Evolutionary conservation across 2,797 vertebrate genomes (phyloP).

Genomic region (Pseudomugil gertrudae): DNA sequence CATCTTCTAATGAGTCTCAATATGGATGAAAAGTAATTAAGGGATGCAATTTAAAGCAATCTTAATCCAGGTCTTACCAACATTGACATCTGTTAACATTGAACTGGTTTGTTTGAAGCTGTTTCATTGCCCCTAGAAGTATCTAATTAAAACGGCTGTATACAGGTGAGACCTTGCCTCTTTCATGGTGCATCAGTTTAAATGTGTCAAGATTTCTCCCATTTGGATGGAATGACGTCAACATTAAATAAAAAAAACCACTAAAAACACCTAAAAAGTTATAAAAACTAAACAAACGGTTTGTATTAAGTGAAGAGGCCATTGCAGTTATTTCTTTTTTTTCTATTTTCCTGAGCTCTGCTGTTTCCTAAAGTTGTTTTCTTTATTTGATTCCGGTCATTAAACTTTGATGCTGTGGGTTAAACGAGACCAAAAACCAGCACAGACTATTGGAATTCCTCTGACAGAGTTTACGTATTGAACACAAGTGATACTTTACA

Average conservation of each 20-base stretch:
- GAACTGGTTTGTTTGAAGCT: conserved; percentile 44
- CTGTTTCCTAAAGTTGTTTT: conserved; percentile 44
- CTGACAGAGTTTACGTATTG: conserved; percentile 29
- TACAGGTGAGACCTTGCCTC: conserved; percentile 51
- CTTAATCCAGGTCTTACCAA: conserved; percentile 56
- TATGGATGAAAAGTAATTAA: conserved; percentile 53
- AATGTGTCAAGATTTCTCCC: conserved; percentile 50
- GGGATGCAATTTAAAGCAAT: conserved; percentile 44
- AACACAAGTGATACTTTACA: conserved; percentile 32
- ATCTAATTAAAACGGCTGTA: conserved; percentile 64
- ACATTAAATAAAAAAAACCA: conserved; percentile 44
- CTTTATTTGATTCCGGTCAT: conserved; percentile 37
- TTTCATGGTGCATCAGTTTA: conserved; percentile 47
- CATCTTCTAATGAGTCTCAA: conserved; percentile 54
- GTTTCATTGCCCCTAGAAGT: conserved; percentile 31
- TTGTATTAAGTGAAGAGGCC: conserved; percentile 16
- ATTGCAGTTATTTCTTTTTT: not conserved
- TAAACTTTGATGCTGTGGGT: conserved; percentile 36
- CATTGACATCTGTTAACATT: conserved; percentile 40
- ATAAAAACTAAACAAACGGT: not conserved
- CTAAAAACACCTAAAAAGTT: conserved; percentile 18
- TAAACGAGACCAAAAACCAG: conserved; percentile 40
- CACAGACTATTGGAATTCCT: conserved; percentile 21
- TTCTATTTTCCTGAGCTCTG: not conserved
- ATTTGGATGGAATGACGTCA: conserved; percentile 43